These are phyloP conservation scores for Tetragonula carbonaria DNA, from an alignment of 2,888 invertebrate genomes.

Conservation along the genomic window DNA sequence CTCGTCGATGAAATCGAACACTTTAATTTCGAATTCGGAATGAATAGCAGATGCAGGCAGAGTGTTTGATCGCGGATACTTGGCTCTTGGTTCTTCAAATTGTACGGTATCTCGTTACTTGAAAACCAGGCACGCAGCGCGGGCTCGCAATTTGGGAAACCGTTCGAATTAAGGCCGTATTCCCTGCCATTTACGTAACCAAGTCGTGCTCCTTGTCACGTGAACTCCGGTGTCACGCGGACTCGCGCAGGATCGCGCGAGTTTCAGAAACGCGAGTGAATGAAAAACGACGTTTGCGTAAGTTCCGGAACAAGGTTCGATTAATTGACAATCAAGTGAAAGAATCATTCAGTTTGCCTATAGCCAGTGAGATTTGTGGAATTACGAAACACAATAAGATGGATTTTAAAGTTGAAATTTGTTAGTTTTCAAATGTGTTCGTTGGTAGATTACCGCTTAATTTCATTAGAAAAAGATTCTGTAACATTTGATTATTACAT, in stretches of 20 bases:
- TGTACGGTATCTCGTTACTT: conserved; percentile 30
- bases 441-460: not conserved
- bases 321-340: not conserved
- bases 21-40: not conserved
- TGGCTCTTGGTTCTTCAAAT: not conserved
- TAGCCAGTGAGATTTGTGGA: not conserved
- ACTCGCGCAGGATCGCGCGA: conserved; percentile 15
- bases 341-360: not conserved
- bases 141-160: conserved; percentile 29
- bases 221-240: conserved; percentile 21
- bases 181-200: conserved; percentile 40
- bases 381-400: no score
- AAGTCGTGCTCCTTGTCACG: conserved; percentile 31
- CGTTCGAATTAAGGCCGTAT: conserved; percentile 35
- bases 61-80: not conserved
- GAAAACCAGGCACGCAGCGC: conserved; percentile 18
- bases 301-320: not conserved
- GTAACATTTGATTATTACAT: no score
- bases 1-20: not conserved
- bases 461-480: no score
- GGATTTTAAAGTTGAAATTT: not conserved
- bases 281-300: conserved; percentile 19
- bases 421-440: not conserved
- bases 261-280: conserved; percentile 32
- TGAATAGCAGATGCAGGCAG: not conserved